Conservation (phyloP, 2,797 vertebrate genomes). For the Sebastes glaucus region DNA sequence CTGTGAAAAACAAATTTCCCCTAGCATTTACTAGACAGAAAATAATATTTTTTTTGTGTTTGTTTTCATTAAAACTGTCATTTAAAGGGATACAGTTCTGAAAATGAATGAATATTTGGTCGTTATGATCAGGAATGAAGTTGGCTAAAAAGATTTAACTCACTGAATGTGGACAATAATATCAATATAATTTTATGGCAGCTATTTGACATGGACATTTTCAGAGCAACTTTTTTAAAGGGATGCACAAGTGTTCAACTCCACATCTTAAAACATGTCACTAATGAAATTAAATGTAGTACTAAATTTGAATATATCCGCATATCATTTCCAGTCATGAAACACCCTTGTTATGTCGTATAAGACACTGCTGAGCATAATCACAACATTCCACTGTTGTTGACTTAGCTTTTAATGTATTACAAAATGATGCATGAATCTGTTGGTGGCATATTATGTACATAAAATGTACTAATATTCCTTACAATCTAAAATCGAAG, state of each 20-base stretch:
- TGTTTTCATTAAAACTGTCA: no score
- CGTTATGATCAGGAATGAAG: fast-evolving
- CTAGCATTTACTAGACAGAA: no score
- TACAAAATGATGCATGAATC: not conserved
- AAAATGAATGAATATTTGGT: no score
- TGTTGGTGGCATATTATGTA: not conserved
- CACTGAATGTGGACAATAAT: no score
- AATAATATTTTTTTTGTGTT: no score
- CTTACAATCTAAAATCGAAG: not conserved
- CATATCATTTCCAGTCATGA: not conserved
- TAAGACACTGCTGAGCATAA: not conserved
- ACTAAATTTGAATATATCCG: not conserved
- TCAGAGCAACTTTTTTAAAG: no score
- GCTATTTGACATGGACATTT: fast-evolving
- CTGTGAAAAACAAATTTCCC: no score
- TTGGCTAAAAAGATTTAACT: no score
- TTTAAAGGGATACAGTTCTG: no score
- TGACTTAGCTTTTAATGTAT: not conserved
- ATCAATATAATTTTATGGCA: no score
- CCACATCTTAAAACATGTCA: not conserved
- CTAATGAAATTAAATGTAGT: not conserved
- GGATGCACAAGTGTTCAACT: no score
- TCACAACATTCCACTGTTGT: not conserved
- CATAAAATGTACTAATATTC: not conserved
- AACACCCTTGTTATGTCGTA: not conserved